These are phyloP conservation scores for Periophthalmus modestus DNA, from an alignment of 2,113 vertebrate genomes.

Conservation along the genomic window DNA sequence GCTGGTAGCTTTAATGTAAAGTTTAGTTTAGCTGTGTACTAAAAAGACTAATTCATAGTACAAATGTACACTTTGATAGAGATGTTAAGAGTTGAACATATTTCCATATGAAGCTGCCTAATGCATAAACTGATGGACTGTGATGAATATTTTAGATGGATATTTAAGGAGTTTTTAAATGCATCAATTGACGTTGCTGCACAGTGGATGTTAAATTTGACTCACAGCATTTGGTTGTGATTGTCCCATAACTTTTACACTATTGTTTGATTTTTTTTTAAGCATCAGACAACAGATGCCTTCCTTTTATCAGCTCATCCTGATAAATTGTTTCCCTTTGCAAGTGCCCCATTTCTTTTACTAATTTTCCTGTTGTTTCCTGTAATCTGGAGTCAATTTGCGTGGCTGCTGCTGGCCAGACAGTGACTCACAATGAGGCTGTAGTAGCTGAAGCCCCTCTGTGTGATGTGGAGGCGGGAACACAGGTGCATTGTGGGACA, in stretches of 20 bases:
- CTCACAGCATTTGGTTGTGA: too few relatives aligned
- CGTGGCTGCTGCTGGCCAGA: conserved; percentile 65
- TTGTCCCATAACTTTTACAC: background rate
- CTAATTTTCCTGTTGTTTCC: conserved; percentile 63
- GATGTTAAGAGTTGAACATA: too few relatives aligned
- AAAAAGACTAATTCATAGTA: too few relatives aligned
- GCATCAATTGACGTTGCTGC: background rate
- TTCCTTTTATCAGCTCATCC: conserved; percentile 49
- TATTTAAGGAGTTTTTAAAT: background rate
- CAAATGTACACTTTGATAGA: too few relatives aligned
- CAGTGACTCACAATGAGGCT: conserved; percentile 73
- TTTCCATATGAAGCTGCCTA: too few relatives aligned
- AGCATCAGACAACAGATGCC: conserved; percentile 34
- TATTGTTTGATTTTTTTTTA: background rate
- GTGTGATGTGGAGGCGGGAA: conserved; percentile 24
- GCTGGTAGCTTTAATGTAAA: too few relatives aligned
- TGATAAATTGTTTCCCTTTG: conserved; percentile 63
- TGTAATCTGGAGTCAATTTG: conserved; percentile 76
- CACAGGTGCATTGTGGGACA: conserved; percentile 68
- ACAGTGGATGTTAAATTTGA: background rate
- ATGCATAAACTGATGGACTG: too few relatives aligned
- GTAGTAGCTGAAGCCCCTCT: conserved; percentile 53
- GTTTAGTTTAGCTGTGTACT: too few relatives aligned
- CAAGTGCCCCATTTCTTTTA: conserved; percentile 39
- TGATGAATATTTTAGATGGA: background rate